These are phyloP conservation scores for Pyrrhia umbra DNA, from an alignment of 2,888 invertebrate species.

Conservation along the genomic window DNA sequence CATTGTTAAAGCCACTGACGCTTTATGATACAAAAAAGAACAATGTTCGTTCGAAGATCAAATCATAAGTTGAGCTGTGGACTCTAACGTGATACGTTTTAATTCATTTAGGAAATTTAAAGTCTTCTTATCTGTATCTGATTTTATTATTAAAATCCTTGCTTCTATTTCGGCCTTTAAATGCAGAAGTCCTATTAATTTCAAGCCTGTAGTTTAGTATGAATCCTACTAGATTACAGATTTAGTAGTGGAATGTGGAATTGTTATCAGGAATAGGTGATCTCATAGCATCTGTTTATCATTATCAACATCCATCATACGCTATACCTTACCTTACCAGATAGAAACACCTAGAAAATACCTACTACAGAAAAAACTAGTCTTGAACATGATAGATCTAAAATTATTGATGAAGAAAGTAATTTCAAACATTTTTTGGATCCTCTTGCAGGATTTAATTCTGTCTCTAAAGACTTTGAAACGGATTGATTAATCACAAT, in stretches of 20 bases:
- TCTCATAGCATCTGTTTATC: neutral
- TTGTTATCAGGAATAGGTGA: neutral
- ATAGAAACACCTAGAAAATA: neutral
- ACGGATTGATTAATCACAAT: conserved; percentile 35
- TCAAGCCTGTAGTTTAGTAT: neutral
- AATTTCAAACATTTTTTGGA: neutral
- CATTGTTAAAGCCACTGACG: conserved; percentile 45
- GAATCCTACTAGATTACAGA: conserved; percentile 12
- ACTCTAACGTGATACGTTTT: conserved; percentile 5
- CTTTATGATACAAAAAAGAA: conserved; percentile 33
- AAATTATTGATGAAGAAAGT: neutral
- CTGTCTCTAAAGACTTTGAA: conserved; percentile 6
- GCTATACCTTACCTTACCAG: too few relatives aligned
- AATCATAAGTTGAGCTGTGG: conserved; percentile 20
- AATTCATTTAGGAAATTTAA: neutral
- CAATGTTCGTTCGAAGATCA: conserved; percentile 41
- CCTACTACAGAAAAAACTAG: neutral
- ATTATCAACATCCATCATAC: neutral
- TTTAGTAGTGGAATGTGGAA: neutral
- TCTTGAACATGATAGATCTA: neutral
- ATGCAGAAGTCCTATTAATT: neutral
- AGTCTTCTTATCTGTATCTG: too few relatives aligned
- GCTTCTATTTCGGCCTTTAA: neutral
- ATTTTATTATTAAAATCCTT: conserved; percentile 1
- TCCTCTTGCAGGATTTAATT: neutral